A percentile compares a stretch with the other conserved stretches of the same genome.
Evolutionary conservation across 35 echinoderm and acorn worm species (phyloP).

Genomic region (Heliocidaris tuberculata): DNA sequence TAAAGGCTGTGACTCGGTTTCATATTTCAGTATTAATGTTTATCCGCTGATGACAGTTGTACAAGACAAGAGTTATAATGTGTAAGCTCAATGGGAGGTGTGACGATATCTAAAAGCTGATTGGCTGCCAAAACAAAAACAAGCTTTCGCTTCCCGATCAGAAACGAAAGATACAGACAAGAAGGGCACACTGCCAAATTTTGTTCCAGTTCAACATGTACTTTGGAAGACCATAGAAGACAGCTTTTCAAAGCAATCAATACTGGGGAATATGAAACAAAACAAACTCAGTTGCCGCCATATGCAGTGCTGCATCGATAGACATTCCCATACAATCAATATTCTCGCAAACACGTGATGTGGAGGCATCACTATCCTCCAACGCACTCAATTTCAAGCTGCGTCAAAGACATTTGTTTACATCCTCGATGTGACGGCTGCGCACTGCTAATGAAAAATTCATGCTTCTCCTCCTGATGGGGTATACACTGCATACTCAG

Average conservation of each 20-base stretch:
- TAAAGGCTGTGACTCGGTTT: background rate
- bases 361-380: background rate
- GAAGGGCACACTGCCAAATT: background rate
- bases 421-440: background rate
- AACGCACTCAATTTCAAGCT: conserved; percentile 1
- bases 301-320: background rate
- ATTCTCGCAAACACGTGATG: background rate
- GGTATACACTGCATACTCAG: background rate
- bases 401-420: conserved; percentile 17
- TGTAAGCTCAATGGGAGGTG: background rate
- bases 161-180: background rate
- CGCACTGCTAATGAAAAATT: background rate
- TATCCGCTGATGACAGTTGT: background rate
- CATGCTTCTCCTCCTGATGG: background rate
- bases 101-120: background rate
- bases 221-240: background rate
- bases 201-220: background rate
- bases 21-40: background rate
- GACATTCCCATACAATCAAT: background rate
- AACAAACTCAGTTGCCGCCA: background rate
- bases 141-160: background rate
- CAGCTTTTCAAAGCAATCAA: background rate
- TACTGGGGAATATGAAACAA: background rate
- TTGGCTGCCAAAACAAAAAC: background rate
- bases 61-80: background rate